Evolutionary conservation across 2,888 invertebrate genomes (phyloP).

Genomic region (Bombylius major): DNA sequence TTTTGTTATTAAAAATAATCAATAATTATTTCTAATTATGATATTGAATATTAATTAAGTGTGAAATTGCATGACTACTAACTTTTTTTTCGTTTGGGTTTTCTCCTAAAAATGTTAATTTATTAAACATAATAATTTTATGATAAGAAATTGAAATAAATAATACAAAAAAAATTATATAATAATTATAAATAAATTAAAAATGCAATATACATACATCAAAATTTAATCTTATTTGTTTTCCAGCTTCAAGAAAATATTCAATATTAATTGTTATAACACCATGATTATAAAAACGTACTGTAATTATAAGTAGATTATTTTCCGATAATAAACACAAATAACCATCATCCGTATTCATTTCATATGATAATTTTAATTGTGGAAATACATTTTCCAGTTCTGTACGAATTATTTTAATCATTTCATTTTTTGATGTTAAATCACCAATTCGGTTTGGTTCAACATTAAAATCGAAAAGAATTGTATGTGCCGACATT

Average conservation of each 20-base stretch:
- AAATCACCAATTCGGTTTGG: constrained; percentile 53
- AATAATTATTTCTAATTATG: no score
- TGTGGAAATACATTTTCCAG: constrained; percentile 59
- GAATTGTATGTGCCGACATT: constrained; percentile 69
- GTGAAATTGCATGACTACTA: no score
- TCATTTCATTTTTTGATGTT: constrained; percentile 50
- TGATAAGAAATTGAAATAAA: neutral
- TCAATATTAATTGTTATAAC: constrained; percentile 72
- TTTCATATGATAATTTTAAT: constrained; percentile 53
- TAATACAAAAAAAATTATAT: neutral
- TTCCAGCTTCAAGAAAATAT: constrained; percentile 62
- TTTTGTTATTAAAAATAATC: no score
- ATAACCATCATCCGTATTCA: constrained; percentile 55
- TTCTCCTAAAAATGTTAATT: no score
- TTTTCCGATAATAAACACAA: constrained; percentile 59
- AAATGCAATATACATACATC: constrained; percentile 48
- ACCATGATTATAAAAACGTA: constrained; percentile 62
- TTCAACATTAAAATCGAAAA: constrained; percentile 68
- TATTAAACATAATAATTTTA: no score
- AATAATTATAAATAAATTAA: neutral
- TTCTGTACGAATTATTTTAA: constrained; percentile 54
- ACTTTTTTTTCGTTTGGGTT: no score
- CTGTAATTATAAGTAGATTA: constrained; percentile 53
- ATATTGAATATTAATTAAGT: no score
- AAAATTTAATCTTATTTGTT: constrained; percentile 57